phyloP scores from a whole-genome alignment of 2,888 invertebrate species.

The Cephus spinipes region DNA sequence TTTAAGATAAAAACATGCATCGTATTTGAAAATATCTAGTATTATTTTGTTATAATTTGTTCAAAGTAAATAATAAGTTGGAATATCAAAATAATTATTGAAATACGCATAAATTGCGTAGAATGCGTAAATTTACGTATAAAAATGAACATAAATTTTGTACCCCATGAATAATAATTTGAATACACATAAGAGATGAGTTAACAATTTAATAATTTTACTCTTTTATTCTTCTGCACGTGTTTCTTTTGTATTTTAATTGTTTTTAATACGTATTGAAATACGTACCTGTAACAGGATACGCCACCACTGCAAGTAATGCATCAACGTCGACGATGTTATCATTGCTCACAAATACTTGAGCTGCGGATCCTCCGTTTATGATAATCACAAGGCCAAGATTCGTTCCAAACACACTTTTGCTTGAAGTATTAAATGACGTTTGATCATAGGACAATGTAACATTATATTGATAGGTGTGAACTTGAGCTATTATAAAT shows the following conservation, averaged over 20 bases:
- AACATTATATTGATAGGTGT: conserved; percentile 72
- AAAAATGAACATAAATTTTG: neutral
- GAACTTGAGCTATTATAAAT: conserved; percentile 76
- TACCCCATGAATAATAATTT: neutral
- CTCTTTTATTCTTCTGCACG: neutral
- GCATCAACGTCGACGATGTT: conserved; percentile 61
- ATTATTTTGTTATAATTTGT: too few species aligned
- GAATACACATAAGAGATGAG: neutral
- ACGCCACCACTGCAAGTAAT: conserved; percentile 70
- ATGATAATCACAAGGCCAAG: conserved; percentile 70
- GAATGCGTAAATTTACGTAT: too few species aligned
- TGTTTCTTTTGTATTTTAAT: neutral
- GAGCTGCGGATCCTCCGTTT: conserved; percentile 37
- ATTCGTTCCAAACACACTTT: conserved; percentile 71
- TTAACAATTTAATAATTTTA: neutral
- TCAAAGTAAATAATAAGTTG: neutral
- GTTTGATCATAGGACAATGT: conserved; percentile 69
- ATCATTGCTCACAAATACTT: conserved; percentile 67
- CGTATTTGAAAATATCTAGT: too few species aligned
- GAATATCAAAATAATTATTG: neutral
- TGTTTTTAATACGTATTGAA: neutral
- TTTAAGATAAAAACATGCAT: too few species aligned
- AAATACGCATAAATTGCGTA: neutral
- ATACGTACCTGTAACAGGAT: conserved; percentile 67
- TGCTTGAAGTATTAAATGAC: conserved; percentile 43